A percentile compares a stretch with the other conserved stretches of the same genome.
Evolutionary conservation across 2,113 vertebrate genomes (phyloP).

Genomic region (Callocephalon fimbriatum): DNA sequence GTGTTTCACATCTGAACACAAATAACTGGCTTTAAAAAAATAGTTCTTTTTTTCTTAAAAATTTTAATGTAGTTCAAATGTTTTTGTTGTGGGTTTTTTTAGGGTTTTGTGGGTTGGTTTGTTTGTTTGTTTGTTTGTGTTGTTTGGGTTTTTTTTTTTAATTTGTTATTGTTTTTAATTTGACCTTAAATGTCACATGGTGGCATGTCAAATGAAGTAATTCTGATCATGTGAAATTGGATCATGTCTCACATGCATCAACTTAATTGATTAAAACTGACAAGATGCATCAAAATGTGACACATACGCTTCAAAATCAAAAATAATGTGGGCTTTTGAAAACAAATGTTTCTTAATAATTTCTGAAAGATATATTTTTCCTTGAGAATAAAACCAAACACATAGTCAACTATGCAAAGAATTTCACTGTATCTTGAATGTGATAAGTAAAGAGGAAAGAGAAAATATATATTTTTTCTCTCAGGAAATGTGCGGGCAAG

Average conservation of each 20-base stretch:
- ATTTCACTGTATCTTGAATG: not conserved
- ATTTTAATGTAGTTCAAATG: not conserved
- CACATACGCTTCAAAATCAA: constrained; percentile 61
- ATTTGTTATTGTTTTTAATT: constrained; percentile 23
- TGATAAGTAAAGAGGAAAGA: not conserved
- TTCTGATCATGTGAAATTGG: constrained; percentile 64
- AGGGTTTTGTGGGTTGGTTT: not conserved
- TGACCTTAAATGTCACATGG: constrained; percentile 54
- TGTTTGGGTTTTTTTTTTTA: not conserved
- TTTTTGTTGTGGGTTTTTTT: not conserved
- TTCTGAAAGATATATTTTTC: constrained; percentile 14
- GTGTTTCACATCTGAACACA: not conserved
- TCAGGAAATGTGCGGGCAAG: not conserved
- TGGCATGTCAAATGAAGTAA: constrained; percentile 53
- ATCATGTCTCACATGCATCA: constrained; percentile 54
- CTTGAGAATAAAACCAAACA: not conserved
- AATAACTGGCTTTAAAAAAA: not conserved
- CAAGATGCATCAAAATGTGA: constrained; percentile 65
- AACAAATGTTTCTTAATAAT: constrained; percentile 17
- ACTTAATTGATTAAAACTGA: constrained; percentile 69
- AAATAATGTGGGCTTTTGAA: constrained; percentile 25
- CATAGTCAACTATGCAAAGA: not conserved
- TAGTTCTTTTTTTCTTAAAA: not conserved
- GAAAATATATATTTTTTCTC: not conserved
- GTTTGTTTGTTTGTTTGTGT: not conserved